phyloP scores from a whole-genome alignment of 2,797 vertebrate genomes.

The Falco cherrug region DNA sequence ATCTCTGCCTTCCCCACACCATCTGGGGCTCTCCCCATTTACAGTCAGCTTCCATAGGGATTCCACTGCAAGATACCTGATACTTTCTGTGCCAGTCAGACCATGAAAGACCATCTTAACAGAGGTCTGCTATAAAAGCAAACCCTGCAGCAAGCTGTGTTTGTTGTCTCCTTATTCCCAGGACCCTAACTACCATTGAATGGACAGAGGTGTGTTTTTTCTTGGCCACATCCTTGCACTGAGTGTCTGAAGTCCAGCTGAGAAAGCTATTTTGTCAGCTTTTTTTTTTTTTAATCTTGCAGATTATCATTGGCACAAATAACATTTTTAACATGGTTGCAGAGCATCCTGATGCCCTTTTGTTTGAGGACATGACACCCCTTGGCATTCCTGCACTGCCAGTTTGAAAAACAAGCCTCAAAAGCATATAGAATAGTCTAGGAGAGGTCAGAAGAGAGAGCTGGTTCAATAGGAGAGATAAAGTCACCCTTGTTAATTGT shows the following conservation, averaged over 20 bases:
- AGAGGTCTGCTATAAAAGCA: background rate
- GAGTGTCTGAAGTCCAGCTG: background rate
- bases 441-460: conserved; percentile 28
- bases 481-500: conserved; percentile 35
- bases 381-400: background rate
- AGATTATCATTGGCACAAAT: background rate
- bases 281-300: background rate
- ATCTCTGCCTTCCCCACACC: background rate
- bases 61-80: accelerated
- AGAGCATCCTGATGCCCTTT: background rate
- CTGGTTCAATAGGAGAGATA: conserved; percentile 25
- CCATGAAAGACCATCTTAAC: background rate
- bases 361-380: background rate
- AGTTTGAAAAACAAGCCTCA: conserved; percentile 23
- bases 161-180: background rate
- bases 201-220: background rate
- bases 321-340: background rate
- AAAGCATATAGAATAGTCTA: background rate
- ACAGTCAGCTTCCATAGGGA: background rate
- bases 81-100: background rate
- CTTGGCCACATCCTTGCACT: background rate
- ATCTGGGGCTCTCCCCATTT: background rate
- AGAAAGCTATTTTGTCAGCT: background rate
- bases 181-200: background rate
- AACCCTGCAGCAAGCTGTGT: background rate